Conservation (phyloP, 2,113 vertebrate genomes). For the Smithornis capensis region DNA sequence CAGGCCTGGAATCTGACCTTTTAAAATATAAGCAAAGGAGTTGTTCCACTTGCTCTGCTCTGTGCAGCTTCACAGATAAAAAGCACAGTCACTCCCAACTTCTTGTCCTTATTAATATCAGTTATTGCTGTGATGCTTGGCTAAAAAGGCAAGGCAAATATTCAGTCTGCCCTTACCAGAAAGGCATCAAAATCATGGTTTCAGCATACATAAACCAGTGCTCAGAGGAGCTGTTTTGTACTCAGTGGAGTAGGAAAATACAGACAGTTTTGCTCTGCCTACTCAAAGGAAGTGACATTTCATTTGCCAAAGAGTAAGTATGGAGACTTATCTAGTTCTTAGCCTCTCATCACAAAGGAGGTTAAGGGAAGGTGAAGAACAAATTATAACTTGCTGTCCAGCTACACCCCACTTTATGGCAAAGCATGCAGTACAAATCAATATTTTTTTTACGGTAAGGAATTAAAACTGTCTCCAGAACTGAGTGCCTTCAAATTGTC, state of each 20-base stretch:
- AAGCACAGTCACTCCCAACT: conserved; percentile 10
- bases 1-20: conserved; percentile 53
- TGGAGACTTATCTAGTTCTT: background rate
- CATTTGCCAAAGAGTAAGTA: background rate
- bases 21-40: conserved; percentile 49
- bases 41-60: conserved; percentile 27
- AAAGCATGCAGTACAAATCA: background rate
- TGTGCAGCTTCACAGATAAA: conserved; percentile 42
- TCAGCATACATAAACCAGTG: background rate
- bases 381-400: background rate
- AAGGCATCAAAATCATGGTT: background rate
- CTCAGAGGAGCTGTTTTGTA: background rate
- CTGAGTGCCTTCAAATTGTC: background rate
- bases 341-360: background rate
- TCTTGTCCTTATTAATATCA: conserved; percentile 42
- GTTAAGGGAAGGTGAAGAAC: background rate
- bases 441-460: background rate
- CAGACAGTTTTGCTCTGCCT: background rate
- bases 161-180: background rate
- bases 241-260: background rate
- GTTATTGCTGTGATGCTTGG: conserved; percentile 8
- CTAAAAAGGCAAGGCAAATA: background rate
- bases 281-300: background rate
- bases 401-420: background rate
- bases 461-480: background rate